Conservation (phyloP, 2,888 invertebrate species). For the Leistus spinibarbis region DNA sequence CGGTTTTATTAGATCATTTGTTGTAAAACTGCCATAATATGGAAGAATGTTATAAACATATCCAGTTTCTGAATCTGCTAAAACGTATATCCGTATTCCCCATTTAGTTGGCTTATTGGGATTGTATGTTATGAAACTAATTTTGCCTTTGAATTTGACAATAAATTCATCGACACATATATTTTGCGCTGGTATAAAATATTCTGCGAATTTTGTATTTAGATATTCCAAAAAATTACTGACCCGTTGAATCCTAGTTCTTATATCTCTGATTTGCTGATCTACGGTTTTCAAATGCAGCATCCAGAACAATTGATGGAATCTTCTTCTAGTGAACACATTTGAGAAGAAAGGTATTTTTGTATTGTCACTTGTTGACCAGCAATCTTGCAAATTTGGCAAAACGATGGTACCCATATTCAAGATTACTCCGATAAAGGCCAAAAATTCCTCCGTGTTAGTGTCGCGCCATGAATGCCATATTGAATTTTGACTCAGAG, state of each 20-base stretch:
- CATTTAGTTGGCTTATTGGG: too few relatives aligned
- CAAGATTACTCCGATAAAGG: conserved; percentile 42
- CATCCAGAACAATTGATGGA: conserved; percentile 42
- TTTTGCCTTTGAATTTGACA: conserved; percentile 40
- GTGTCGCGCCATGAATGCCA: too few relatives aligned
- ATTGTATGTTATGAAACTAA: conserved; percentile 42
- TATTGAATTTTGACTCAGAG: conserved; percentile 40
- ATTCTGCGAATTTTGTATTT: conserved; percentile 38
- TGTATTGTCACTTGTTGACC: conserved; percentile 31
- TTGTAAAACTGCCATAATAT: conserved; percentile 40
- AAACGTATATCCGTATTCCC: conserved; percentile 33
- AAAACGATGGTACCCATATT: conserved; percentile 42
- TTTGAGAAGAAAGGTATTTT: conserved; percentile 42
- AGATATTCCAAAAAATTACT: conserved; percentile 40
- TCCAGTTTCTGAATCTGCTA: conserved; percentile 36
- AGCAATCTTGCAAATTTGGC: conserved; percentile 40
- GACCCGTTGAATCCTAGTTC: conserved; percentile 15
- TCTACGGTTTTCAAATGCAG: conserved; percentile 34
- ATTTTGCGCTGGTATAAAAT: conserved; percentile 38
- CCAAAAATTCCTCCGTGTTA: conserved; percentile 42
- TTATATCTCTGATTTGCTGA: background rate
- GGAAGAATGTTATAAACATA: conserved; percentile 40
- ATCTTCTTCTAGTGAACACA: conserved; percentile 40
- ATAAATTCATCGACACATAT: conserved; percentile 40
- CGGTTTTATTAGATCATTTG: conserved; percentile 37